Evolutionary conservation across 2,797 vertebrate species (phyloP).

Genomic region (Cyclura pinguis): DNA sequence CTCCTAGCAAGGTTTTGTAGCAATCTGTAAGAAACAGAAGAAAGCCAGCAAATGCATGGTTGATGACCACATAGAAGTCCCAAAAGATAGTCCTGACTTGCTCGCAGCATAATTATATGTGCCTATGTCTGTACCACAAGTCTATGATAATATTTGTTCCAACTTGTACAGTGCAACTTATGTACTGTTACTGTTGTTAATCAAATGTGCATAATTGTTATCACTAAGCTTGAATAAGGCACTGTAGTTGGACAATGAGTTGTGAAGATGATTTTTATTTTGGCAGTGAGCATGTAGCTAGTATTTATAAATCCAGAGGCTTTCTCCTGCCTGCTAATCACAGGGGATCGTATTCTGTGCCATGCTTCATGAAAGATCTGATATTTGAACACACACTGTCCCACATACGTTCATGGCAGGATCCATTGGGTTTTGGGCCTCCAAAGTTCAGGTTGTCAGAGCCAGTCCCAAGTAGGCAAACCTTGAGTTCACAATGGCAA

Average conservation of each 20-base stretch:
- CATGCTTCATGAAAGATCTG: neutral
- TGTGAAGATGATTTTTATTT: too few relatives aligned
- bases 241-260: too few relatives aligned
- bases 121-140: neutral
- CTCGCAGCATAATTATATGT: neutral
- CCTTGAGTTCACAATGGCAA: neutral
- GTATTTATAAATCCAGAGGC: neutral
- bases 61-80: neutral
- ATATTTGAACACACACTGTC: neutral
- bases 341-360: neutral
- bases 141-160: neutral
- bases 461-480: neutral
- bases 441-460: neutral
- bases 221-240: neutral
- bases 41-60: neutral
- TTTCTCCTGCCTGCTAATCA: neutral
- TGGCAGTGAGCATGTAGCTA: too few relatives aligned
- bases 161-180: neutral
- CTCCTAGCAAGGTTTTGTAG: neutral
- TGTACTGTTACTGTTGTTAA: neutral
- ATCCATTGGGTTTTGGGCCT: neutral
- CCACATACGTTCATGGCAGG: neutral
- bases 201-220: neutral
- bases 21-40: neutral
- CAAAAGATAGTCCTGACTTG: neutral